These are phyloP conservation scores for Conopomorpha cramerella DNA, from an alignment of 1,140 invertebrate genomes.

Conservation along the genomic window DNA sequence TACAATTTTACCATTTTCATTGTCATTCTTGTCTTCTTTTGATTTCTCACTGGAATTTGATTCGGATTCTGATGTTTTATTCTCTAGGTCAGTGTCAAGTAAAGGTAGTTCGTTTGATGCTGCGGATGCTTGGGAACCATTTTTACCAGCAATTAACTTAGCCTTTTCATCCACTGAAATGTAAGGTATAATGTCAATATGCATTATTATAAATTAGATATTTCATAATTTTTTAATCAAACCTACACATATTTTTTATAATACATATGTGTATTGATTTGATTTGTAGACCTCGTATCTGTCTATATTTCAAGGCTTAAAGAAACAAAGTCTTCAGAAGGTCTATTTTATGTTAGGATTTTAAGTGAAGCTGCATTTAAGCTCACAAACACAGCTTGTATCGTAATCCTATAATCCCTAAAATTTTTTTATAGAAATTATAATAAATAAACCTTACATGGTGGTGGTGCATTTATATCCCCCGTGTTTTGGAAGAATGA, in stretches of 20 bases:
- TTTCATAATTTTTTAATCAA: no score
- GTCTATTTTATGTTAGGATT: slow-evolving; percentile 26
- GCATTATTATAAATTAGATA: no score
- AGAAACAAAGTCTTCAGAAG: slow-evolving; percentile 49
- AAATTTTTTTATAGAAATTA: slow-evolving; percentile 1
- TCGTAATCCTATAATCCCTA: slow-evolving; percentile 22
- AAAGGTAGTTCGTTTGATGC: slow-evolving; percentile 33
- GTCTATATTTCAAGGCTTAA: slow-evolving; percentile 36
- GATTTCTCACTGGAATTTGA: slow-evolving; percentile 5
- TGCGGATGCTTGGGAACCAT: slow-evolving; percentile 20
- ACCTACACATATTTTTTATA: no score
- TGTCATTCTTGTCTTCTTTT: slow-evolving; percentile 13
- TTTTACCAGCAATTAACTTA: slow-evolving; percentile 29
- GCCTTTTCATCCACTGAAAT: slow-evolving; percentile 37
- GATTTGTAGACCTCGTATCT: slow-evolving; percentile 45
- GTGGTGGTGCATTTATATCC: slow-evolving; percentile 86
- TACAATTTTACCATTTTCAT: slow-evolving; percentile 26
- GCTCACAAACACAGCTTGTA: slow-evolving; percentile 19
- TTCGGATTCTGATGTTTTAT: slow-evolving; percentile 17
- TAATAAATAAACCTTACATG: slow-evolving; percentile 16
- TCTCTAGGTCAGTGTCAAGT: slow-evolving; percentile 34
- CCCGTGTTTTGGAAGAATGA: slow-evolving; percentile 97
- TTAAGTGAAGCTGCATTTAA: slow-evolving; percentile 17
- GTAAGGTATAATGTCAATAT: slow-evolving; percentile 2
- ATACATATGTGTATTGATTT: no score